Conservation (phyloP, 2,888 invertebrate genomes). For the Augochlorella aurata region DNA sequence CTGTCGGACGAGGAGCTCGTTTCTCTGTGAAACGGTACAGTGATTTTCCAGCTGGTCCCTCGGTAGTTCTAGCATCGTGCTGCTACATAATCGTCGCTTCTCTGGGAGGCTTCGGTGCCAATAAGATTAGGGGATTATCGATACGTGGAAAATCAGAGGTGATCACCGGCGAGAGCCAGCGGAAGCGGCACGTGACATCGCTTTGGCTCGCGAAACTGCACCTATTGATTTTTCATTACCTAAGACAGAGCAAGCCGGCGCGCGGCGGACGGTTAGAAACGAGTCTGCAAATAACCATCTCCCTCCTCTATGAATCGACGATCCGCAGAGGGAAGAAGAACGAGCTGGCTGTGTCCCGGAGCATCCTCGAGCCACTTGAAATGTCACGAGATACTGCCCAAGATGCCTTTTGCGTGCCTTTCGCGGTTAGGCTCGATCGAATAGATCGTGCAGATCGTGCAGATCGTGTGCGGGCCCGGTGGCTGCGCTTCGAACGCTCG, state of each 20-base stretch:
- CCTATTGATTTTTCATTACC: conserved; percentile 54
- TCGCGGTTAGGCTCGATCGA: conserved; percentile 31
- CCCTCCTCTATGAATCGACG: conserved; percentile 19
- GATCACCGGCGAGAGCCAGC: background rate
- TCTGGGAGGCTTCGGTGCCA: background rate
- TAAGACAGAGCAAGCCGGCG: conserved; percentile 25
- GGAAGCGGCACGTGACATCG: background rate
- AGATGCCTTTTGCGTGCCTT: conserved; percentile 53
- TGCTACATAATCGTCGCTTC: background rate
- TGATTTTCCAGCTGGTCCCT: background rate
- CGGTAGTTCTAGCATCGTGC: background rate
- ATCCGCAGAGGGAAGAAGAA: conserved; percentile 16
- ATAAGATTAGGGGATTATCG: conserved; percentile 3
- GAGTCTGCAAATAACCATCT: conserved; percentile 29
- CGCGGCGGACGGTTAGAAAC: conserved; percentile 24
- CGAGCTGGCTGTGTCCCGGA: conserved; percentile 16
- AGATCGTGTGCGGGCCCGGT: background rate
- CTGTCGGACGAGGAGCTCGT: background rate
- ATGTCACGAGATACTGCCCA: conserved; percentile 59
- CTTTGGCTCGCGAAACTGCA: conserved; percentile 24
- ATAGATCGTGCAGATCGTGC: conserved; percentile 31
- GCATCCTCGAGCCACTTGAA: conserved; percentile 50
- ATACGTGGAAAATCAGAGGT: background rate
- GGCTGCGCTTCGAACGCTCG: background rate
- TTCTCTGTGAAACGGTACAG: background rate